Percentiles rank a stretch among this genome's conserved stretches.
phyloP scores from a whole-genome alignment of 2,113 vertebrate species.

The Elephas maximus region DNA sequence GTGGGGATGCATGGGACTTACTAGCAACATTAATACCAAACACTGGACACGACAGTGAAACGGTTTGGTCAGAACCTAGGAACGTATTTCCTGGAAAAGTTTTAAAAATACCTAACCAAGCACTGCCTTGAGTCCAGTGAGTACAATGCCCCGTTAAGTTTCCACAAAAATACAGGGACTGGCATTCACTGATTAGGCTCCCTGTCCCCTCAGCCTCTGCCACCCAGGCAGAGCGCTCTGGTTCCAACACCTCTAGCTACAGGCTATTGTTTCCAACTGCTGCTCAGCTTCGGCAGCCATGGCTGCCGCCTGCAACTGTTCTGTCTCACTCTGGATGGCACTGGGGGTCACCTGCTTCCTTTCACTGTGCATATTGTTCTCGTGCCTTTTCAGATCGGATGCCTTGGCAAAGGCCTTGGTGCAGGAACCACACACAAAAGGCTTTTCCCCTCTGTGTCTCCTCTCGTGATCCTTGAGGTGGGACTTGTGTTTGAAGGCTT shows the following conservation, averaged over 20 bases:
- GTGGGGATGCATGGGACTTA: neutral
- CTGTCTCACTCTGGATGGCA: conserved; percentile 95
- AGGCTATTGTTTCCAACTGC: conserved; percentile 92
- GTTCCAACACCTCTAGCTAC: conserved; percentile 87
- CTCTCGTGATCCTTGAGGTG: conserved; percentile 99
- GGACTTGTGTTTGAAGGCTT: conserved; percentile 99
- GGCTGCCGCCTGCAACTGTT: conserved; percentile 93
- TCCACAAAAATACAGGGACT: conserved; percentile 69
- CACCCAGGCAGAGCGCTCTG: conserved; percentile 46
- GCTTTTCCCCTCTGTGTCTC: conserved; percentile 97
- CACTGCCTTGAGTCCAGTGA: conserved; percentile 66
- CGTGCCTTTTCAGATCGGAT: conserved; percentile 98
- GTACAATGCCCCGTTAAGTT: conserved; percentile 69
- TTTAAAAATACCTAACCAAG: conserved; percentile 74
- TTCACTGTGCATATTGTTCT: conserved; percentile 99
- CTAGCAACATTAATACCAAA: conserved; percentile 78
- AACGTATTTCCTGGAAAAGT: conserved; percentile 78
- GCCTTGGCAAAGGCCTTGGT: conserved; percentile 99
- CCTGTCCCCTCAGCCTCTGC: conserved; percentile 11
- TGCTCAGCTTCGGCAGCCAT: conserved; percentile 96
- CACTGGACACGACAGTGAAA: conserved; percentile 77
- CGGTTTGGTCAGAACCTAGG: conserved; percentile 79
- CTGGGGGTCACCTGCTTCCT: conserved; percentile 96
- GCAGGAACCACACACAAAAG: conserved; percentile 98
- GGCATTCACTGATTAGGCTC: conserved; percentile 17